Evolutionary conservation across 2,888 invertebrate genomes (phyloP).

Genomic region (Lasioglossum lativentre): DNA sequence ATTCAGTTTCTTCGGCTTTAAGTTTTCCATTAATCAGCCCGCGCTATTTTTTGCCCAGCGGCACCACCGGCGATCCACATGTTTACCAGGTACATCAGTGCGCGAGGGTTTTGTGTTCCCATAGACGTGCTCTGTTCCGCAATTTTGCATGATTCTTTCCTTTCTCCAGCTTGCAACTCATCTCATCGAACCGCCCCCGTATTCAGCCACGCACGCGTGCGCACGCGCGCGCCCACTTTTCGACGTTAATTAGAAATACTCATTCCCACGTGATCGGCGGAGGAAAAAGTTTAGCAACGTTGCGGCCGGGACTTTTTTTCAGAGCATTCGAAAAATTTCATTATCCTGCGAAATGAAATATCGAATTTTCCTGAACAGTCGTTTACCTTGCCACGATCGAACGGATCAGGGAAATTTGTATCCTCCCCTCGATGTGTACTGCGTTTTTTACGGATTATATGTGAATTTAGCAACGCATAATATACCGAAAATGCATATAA

Average conservation of each 20-base stretch:
- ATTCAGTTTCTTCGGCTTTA: constrained; percentile 48
- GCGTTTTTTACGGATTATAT: background rate
- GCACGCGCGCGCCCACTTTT: background rate
- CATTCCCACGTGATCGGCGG: background rate
- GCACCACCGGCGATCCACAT: constrained; percentile 35
- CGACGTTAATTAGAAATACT: constrained; percentile 38
- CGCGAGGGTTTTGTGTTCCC: constrained; percentile 16
- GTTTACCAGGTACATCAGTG: constrained; percentile 32
- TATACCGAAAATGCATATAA: background rate
- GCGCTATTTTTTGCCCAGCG: background rate
- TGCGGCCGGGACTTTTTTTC: background rate
- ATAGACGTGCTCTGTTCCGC: background rate
- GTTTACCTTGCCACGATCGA: background rate
- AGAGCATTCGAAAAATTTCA: background rate
- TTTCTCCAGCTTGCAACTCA: background rate
- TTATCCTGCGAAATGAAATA: background rate
- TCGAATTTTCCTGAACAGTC: background rate
- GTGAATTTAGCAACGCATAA: background rate
- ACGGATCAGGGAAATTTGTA: background rate
- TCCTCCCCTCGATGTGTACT: background rate
- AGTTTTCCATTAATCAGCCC: constrained; percentile 44
- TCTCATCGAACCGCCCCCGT: background rate
- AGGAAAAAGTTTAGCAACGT: background rate
- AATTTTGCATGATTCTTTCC: background rate
- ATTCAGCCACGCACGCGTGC: background rate